Evolutionary conservation across 1,140 invertebrate species (phyloP).

Genomic region (Tetramorium simillimum): DNA sequence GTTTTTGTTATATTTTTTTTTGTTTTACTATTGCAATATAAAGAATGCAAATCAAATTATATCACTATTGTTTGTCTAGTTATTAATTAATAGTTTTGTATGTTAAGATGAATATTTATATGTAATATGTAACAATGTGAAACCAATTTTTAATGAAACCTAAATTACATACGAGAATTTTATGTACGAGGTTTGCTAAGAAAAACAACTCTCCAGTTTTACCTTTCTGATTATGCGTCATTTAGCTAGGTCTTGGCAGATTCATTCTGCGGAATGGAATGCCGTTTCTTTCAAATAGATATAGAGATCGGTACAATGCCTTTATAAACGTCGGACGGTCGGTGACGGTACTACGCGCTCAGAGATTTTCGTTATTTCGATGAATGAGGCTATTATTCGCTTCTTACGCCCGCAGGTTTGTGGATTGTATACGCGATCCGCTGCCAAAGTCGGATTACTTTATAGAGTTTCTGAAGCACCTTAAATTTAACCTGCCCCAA

Average conservation of each 20-base stretch:
- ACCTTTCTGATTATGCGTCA: not conserved
- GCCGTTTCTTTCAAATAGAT: conserved; percentile 63
- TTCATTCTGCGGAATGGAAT: conserved; percentile 71
- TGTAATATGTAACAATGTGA: not conserved
- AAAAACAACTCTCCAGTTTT: not conserved
- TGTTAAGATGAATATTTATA: not conserved
- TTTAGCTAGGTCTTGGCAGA: conserved; percentile 27
- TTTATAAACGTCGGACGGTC: conserved; percentile 58
- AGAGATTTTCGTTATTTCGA: conserved; percentile 71
- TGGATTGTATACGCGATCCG: conserved; percentile 61
- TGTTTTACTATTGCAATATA: not conserved
- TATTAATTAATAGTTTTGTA: not conserved
- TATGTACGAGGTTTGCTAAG: not conserved
- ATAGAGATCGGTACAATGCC: conserved; percentile 73
- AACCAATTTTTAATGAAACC: not conserved
- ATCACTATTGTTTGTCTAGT: not conserved
- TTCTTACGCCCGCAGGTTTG: conserved; percentile 68
- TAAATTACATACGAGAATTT: not conserved
- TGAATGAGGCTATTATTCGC: conserved; percentile 79
- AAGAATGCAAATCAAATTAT: too few relatives aligned
- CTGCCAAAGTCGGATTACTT: conserved; percentile 75
- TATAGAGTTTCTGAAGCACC: conserved; percentile 70
- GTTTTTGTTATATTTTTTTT: conserved; percentile 2
- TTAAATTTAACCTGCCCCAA: conserved; percentile 64
- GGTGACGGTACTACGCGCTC: conserved; percentile 61